phyloP scores from a whole-genome alignment of 2,797 vertebrate genomes.

The Lutra lutra region DNA sequence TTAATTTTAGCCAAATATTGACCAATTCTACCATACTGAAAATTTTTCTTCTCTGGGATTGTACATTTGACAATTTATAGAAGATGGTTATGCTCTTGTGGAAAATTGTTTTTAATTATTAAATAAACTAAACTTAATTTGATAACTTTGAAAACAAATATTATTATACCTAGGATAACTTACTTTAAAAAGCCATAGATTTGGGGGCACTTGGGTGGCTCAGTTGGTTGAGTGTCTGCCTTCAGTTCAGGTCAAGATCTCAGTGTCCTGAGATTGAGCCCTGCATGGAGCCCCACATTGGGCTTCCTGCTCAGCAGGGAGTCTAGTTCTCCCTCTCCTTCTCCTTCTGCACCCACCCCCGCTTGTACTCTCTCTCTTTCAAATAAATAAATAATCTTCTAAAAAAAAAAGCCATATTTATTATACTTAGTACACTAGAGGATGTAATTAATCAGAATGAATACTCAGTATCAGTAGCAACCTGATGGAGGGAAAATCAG shows the following conservation, averaged over 20 bases:
- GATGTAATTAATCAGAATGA: neutral
- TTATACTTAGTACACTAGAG: neutral
- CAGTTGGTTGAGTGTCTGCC: no score
- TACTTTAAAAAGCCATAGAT: neutral
- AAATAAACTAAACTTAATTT: neutral
- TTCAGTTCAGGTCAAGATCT: no score
- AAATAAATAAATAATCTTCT: neutral
- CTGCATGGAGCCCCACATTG: no score
- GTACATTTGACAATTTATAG: neutral
- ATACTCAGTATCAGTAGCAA: neutral
- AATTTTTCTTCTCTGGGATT: neutral
- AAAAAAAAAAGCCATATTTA: neutral
- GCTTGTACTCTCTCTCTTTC: no score
- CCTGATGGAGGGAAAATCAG: neutral
- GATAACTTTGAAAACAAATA: neutral
- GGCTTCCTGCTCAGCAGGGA: no score
- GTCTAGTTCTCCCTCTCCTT: no score
- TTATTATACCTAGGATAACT: neutral
- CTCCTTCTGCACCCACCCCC: no score
- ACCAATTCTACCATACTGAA: neutral
- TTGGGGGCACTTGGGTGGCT: neutral
- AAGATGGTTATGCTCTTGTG: neutral
- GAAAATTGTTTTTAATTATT: neutral
- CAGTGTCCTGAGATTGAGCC: no score
- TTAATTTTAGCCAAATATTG: neutral